phyloP scores from a whole-genome alignment of 2,888 invertebrate species.

The Allolobophora icterica region DNA sequence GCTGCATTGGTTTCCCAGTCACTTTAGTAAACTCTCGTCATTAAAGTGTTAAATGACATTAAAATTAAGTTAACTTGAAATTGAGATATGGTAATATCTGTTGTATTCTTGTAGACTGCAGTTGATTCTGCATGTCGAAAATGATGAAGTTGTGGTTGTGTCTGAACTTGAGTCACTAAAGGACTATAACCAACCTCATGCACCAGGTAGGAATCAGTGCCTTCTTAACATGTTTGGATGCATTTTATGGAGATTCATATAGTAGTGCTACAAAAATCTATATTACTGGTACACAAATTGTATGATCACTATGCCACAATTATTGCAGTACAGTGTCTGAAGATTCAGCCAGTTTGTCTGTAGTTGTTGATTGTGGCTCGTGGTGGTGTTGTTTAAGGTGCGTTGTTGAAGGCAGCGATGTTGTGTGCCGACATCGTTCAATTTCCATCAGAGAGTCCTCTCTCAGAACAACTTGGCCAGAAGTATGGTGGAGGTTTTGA shows the following conservation, averaged over 20 bases:
- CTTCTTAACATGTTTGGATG: not conserved
- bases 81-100: not conserved
- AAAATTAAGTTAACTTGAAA: not conserved
- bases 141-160: slow-evolving; percentile 53
- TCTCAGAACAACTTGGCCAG: slow-evolving; percentile 59
- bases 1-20: no score
- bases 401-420: slow-evolving; percentile 67
- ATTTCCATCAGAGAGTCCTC: slow-evolving; percentile 48
- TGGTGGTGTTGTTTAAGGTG: slow-evolving; percentile 55
- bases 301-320: no score
- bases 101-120: slow-evolving; percentile 48
- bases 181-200: slow-evolving; percentile 66
- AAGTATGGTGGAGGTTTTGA: slow-evolving; percentile 66
- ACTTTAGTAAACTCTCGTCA: no score
- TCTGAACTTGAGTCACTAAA: slow-evolving; percentile 59
- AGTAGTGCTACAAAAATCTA: slow-evolving; percentile 5
- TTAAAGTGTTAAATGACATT: no score
- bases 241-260: not conserved
- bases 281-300: not conserved
- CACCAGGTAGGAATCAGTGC: slow-evolving; percentile 57
- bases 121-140: slow-evolving; percentile 54
- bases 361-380: not conserved
- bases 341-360: not conserved
- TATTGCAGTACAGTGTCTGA: not conserved
- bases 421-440: slow-evolving; percentile 65